Percentiles rank a stretch among this genome's conserved stretches.
Conservation (phyloP, 2,797 vertebrate species). For the Esox lucius region DNA sequence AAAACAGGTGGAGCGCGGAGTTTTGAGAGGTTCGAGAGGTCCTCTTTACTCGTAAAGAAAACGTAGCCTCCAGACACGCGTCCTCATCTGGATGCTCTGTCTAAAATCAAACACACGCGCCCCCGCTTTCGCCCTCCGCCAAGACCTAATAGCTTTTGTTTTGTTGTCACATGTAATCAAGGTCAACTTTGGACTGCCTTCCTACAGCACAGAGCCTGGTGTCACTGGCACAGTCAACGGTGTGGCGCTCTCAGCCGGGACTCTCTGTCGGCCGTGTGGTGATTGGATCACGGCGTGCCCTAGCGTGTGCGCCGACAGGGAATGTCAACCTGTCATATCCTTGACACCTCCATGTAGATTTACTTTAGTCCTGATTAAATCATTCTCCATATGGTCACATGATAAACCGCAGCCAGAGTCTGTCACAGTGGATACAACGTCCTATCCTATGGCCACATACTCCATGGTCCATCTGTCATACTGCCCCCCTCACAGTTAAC, state of each 20-base stretch:
- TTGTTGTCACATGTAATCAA: conserved; percentile 43
- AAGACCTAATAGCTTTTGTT: not conserved
- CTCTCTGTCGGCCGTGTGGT: not conserved
- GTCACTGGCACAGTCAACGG: not conserved
- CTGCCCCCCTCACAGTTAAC: conserved; percentile 7
- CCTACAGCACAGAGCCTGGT: conserved; percentile 14
- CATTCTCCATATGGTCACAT: conserved; percentile 29
- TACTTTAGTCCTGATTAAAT: conserved; percentile 37
- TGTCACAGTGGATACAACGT: conserved; percentile 22
- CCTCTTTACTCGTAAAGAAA: not conserved
- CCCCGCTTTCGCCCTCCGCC: conserved; percentile 1
- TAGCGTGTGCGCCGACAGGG: not conserved
- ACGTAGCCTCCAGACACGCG: not conserved
- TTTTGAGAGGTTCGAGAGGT: not conserved
- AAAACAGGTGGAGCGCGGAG: not conserved
- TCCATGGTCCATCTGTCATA: not conserved
- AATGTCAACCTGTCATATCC: conserved; percentile 21
- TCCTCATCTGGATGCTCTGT: not conserved
- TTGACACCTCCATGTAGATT: conserved; percentile 43
- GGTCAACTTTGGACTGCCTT: conserved; percentile 34
- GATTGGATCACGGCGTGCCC: not conserved
- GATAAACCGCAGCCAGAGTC: conserved; percentile 41
- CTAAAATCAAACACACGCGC: not conserved
- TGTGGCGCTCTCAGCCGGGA: not conserved
- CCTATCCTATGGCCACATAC: not conserved